phyloP scores from a whole-genome alignment of 2,888 invertebrate genomes.

The Elaeidobius kamerunicus region DNA sequence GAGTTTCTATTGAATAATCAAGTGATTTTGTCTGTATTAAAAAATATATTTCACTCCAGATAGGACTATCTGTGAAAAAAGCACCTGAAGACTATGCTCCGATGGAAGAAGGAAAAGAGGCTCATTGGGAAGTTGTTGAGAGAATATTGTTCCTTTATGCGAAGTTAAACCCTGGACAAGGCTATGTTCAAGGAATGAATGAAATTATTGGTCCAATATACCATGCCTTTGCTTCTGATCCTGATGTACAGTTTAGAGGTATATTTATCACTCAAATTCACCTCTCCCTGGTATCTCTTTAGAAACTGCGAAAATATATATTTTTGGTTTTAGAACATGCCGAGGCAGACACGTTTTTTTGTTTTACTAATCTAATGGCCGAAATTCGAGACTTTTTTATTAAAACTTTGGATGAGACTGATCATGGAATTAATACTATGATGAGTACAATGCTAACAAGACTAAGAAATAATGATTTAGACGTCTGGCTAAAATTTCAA shows the following conservation, averaged over 20 bases:
- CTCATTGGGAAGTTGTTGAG: conserved; percentile 98
- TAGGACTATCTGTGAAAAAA: conserved; percentile 70
- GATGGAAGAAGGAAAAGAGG: conserved; percentile 86
- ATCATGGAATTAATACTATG: conserved; percentile 86
- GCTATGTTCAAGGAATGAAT: conserved; percentile 98
- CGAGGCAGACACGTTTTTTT: conserved; percentile 97
- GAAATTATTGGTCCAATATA: conserved; percentile 99
- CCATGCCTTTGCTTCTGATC: conserved; percentile 92
- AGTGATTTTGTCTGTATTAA: neutral
- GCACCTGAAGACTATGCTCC: conserved; percentile 80
- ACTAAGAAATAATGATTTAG: conserved; percentile 72
- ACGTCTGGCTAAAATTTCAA: conserved; percentile 73
- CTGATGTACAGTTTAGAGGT: conserved; percentile 77
- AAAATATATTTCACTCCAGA: too few species aligned
- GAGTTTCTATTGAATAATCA: neutral
- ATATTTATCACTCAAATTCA: too few species aligned
- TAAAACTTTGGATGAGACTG: conserved; percentile 89
- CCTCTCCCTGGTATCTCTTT: too few species aligned
- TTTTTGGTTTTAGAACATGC: conserved; percentile 68
- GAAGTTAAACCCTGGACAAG: conserved; percentile 96
- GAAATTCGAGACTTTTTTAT: conserved; percentile 98
- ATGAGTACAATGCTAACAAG: conserved; percentile 80
- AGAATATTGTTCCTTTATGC: conserved; percentile 96
- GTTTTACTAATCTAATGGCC: conserved; percentile 97
- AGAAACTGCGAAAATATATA: too few species aligned